Conservation (phyloP, 2,888 invertebrate genomes). For the Ormyrus nitidulus region DNA sequence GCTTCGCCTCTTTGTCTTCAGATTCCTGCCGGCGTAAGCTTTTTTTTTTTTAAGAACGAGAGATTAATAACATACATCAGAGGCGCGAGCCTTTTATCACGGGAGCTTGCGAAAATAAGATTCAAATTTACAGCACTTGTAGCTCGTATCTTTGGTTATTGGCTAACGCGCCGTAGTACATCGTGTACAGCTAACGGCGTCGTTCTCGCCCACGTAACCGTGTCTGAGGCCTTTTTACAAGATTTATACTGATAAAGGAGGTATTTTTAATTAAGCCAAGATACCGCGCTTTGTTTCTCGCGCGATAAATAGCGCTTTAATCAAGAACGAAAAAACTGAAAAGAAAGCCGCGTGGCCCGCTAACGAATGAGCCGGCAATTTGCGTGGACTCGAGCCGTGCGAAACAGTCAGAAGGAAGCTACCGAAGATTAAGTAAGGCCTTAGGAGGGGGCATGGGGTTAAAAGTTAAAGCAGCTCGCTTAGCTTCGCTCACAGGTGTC, state of each 20-base stretch:
- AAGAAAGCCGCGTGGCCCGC: neutral
- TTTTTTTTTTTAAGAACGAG: no score
- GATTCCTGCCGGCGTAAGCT: no score
- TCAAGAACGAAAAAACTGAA: neutral
- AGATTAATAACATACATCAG: no score
- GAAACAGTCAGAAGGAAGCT: neutral
- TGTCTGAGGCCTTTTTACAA: neutral
- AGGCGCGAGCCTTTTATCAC: neutral
- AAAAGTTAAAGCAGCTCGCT: constrained; percentile 13
- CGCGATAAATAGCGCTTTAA: neutral
- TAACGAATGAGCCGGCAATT: neutral
- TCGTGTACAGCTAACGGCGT: neutral
- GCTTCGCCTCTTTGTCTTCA: no score
- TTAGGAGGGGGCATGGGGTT: neutral
- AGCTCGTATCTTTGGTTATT: constrained; percentile 38
- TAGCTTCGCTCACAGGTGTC: constrained; percentile 31
- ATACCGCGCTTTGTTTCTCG: neutral
- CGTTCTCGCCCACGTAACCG: neutral
- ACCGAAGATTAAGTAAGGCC: neutral
- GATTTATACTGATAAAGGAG: neutral
- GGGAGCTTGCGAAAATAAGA: constrained; percentile 43
- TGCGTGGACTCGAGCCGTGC: neutral
- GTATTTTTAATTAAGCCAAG: neutral
- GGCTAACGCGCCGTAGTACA: constrained; percentile 1
- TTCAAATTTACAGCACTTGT: constrained; percentile 51